Percentiles rank a stretch among this genome's conserved stretches.
Conservation (phyloP, 2,113 vertebrate genomes). For the Setophaga coronata region DNA sequence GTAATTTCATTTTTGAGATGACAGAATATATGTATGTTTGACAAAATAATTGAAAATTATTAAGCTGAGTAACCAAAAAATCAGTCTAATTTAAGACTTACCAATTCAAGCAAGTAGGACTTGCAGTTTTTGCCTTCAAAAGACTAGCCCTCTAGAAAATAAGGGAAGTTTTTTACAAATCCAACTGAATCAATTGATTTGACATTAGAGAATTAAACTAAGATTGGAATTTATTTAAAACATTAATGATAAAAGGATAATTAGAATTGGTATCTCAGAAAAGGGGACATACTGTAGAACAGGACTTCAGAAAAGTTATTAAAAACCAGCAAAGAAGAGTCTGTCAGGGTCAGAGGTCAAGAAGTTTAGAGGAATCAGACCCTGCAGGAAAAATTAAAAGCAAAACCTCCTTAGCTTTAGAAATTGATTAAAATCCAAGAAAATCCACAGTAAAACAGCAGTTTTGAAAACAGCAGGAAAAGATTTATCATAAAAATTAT, state of each 20-base stretch:
- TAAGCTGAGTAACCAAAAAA: background rate
- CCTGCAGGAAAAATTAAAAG: background rate
- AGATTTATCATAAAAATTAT: background rate
- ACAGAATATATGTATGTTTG: background rate
- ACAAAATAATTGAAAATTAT: background rate
- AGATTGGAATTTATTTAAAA: background rate
- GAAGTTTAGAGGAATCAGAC: background rate
- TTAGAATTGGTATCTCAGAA: background rate
- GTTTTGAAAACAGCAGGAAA: background rate
- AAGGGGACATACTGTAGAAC: background rate
- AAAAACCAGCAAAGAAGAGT: background rate
- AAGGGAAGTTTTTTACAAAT: background rate
- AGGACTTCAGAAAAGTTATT: background rate
- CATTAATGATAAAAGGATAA: background rate
- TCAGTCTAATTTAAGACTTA: background rate
- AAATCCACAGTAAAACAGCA: background rate
- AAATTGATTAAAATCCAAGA: background rate
- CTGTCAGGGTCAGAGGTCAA: background rate
- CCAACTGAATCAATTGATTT: background rate
- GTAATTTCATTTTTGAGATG: background rate
- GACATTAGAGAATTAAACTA: background rate
- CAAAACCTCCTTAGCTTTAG: background rate
- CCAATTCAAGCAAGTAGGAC: background rate
- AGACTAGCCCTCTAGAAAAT: background rate
- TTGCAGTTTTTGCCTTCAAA: background rate